Evolutionary conservation across 2,113 vertebrate species (phyloP), one percentile per base, ranked within the genome.

Genomic region (Piliocolobus tephrosceles): DNA sequence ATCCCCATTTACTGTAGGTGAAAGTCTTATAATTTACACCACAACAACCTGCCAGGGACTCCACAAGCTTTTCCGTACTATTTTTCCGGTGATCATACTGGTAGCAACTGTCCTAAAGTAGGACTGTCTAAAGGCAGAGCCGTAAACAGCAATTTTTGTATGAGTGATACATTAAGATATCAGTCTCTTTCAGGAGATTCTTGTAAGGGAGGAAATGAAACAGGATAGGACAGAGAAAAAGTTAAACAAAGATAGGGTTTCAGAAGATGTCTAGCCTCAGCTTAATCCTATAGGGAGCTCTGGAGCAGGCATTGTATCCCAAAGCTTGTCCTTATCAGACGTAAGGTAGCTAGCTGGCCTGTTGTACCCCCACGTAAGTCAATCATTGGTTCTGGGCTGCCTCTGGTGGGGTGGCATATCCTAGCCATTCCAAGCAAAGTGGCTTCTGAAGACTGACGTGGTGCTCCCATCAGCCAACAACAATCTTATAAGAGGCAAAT

Each of bases 61-160:
- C n/a, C n/a, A 58, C 22, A 30, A 80, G 32, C 25, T 80, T 66
- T 93, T 72, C 95, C 85, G 89, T 40, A 94, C 72, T 52, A 20
- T 83, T 12, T 22, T 32, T 87, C 64, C 75, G 72, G 23, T 10
- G 16, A 55, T 70, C 64, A 95, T 83, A 27, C 43, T 83, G 35
- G 9, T n/a, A 91, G 43, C 84, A 97, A 27, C 78, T 89, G 12
- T 80, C 30, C 61, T 95, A 87, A 87, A 8, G 23, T 91, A 76
- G 55, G 7, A n/a, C 45, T 94, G 16, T 32, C 76, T 86, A 58
- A 81, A 82, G 45, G n/a, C 45, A 93, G 64, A 88, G 11, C 40
- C 85, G 55, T 78, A 79, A 95, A 66, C 22, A 81, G 27, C 16
- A n/a, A 57, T 57, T 57, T 47, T 76, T 68, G 25, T 38, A 17